Percentiles rank a stretch among this genome's conserved stretches.
These are phyloP conservation scores for Numenius arquata DNA, from an alignment of 2,113 vertebrate species.

Conservation along the genomic window DNA sequence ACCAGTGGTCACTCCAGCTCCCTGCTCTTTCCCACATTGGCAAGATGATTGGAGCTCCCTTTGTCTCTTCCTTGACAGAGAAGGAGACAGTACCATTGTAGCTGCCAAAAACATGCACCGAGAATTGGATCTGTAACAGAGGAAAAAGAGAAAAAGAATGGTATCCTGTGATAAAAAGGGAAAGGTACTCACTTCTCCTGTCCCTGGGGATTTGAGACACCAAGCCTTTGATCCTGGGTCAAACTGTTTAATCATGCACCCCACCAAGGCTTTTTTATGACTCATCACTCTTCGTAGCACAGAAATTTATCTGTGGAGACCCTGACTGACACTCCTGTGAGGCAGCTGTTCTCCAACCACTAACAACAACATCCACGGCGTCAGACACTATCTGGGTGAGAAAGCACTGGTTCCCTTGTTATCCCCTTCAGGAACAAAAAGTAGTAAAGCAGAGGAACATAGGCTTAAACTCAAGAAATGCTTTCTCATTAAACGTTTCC, in stretches of 20 bases:
- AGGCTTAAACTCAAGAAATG: background rate
- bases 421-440: background rate
- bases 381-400: background rate
- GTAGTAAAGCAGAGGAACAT: background rate
- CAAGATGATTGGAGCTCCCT: background rate
- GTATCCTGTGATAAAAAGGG: background rate
- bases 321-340: background rate
- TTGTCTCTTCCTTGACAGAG: conserved; percentile 72
- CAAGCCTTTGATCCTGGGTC: background rate
- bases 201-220: background rate
- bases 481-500: background rate
- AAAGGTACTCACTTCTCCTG: background rate
- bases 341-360: background rate
- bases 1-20: conserved; percentile 79
- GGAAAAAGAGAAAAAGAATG: background rate
- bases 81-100: conserved; percentile 85
- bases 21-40: conserved; percentile 78
- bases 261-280: background rate
- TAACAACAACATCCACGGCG: background rate
- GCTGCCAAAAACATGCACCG: conserved; percentile 78
- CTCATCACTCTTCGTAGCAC: background rate
- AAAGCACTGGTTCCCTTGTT: background rate
- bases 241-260: background rate
- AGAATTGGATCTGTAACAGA: conserved; percentile 80
- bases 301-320: background rate